These are phyloP conservation scores for Garra rufa DNA, from an alignment of 2,113 vertebrate species.

Conservation along the genomic window DNA sequence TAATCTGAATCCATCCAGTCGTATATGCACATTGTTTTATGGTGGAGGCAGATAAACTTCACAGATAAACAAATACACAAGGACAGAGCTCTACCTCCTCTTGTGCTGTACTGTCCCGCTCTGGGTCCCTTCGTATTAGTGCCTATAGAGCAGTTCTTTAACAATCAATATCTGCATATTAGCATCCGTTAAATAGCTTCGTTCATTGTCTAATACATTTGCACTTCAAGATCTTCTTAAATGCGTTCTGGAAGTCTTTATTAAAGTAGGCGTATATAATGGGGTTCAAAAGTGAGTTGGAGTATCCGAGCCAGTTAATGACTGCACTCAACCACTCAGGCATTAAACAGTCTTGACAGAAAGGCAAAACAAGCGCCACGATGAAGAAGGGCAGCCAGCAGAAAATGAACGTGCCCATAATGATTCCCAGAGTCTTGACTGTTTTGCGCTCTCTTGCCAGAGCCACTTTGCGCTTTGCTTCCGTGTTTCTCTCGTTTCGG, in stretches of 20 bases:
- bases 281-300: slow-evolving; percentile 96
- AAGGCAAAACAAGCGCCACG: slow-evolving; percentile 92
- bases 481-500: slow-evolving; percentile 83
- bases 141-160: slow-evolving; percentile 6
- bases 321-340: slow-evolving; percentile 86
- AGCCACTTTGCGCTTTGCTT: slow-evolving; percentile 88
- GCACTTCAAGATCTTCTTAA: slow-evolving; percentile 97
- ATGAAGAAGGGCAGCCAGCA: slow-evolving; percentile 99
- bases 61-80: slow-evolving; percentile 30
- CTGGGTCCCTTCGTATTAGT: not conserved
- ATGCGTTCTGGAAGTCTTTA: slow-evolving; percentile 98
- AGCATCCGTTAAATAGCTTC: not conserved
- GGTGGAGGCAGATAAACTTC: slow-evolving; percentile 27
- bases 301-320: slow-evolving; percentile 98
- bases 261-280: slow-evolving; percentile 99
- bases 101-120: slow-evolving; percentile 35
- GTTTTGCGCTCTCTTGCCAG: slow-evolving; percentile 94
- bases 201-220: slow-evolving; percentile 86
- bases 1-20: slow-evolving; percentile 21
- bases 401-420: slow-evolving; percentile 98
- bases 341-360: slow-evolving; percentile 92
- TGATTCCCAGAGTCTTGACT: slow-evolving; percentile 96
- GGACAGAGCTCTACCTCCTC: slow-evolving; percentile 33
- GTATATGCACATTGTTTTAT: not conserved
- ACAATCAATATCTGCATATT: slow-evolving; percentile 31